These are phyloP conservation scores for Platyrinchus mystaceus DNA, from an alignment of 2,797 vertebrate genomes.

Conservation along the genomic window DNA sequence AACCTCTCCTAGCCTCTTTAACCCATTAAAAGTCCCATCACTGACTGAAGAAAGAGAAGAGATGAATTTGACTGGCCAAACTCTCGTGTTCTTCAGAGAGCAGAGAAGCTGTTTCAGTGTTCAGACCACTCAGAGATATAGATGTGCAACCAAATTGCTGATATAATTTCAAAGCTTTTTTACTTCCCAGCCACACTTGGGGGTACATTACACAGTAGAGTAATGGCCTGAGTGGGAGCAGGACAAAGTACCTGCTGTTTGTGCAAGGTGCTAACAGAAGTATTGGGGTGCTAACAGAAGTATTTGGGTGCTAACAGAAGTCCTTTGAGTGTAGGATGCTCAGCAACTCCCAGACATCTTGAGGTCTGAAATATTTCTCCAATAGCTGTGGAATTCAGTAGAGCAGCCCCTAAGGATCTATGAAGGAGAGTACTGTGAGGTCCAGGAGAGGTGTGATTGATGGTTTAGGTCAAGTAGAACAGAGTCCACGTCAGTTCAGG, in stretches of 20 bases:
- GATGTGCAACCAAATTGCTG: background rate
- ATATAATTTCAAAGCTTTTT: background rate
- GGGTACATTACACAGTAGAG: background rate
- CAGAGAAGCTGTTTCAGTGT: background rate
- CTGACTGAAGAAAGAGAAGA: background rate
- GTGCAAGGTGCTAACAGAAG: background rate
- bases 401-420: background rate
- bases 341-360: background rate
- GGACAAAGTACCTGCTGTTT: background rate
- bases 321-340: background rate
- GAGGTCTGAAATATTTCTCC: background rate
- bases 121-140: fast-evolving
- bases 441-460: background rate
- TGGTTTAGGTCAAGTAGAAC: background rate
- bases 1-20: background rate
- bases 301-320: background rate
- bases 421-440: background rate
- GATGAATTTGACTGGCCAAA: background rate
- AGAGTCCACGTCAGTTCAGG: background rate
- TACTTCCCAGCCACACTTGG: background rate
- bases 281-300: background rate
- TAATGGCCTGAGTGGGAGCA: background rate
- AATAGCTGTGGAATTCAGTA: background rate
- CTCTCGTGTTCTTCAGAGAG: background rate
- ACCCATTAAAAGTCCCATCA: background rate